Base-by-base conservation (phyloP, 2,113 vertebrate species). In the Rattus rattus region DNA sequence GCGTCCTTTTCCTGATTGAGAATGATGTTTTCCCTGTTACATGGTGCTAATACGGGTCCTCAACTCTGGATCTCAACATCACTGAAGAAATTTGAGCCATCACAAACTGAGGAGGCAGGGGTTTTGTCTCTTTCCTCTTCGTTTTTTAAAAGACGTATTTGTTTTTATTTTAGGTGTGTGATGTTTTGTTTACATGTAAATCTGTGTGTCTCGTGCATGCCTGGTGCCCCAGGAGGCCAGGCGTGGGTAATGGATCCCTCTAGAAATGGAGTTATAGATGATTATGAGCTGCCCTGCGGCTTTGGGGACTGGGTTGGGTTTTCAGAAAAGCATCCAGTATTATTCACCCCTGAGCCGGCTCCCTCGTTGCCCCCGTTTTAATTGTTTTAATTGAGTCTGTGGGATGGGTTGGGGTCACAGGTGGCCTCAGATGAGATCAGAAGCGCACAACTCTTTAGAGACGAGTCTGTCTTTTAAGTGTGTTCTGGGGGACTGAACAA, bases 61-160 rank as follows among this genome's bases (percentile, higher is more conserved):
- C 47, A n/a, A 63, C 94, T 96, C 92, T 63, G 81, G 90, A 96
- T 73, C 90, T 84, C 96, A 95, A 80, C 36, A 28, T 67, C 54
- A 73, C 33, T 52, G 72, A 83, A 90, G 86, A 91, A 95, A 90
- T 72, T 16, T 89, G 86, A 97, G 63, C 54, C 81, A 56, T 81
- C 39, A 17, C 2, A 7, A 80, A 16, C 36, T 11, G 65, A 94
- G 56, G 2, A 22, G 70, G 7, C 33, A 79, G 63, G 56, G n/a
- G 26, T 54, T 30, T 80, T 92, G 92, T 88, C 88, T 95, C 61
- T 80, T 80, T 49, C 26, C 24, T 49, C 22, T 73, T 43, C 72
- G 10, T 20, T 52, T 52, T 54, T n/a, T 54, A 70, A 54, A 87
- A 70, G n/a, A 83, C 4, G 6, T 63, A 43, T 30, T 19, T 84